Conservation (phyloP, 30 jellyfish, hydroid and myxozoan genomes). For the Morbakka virulenta region DNA sequence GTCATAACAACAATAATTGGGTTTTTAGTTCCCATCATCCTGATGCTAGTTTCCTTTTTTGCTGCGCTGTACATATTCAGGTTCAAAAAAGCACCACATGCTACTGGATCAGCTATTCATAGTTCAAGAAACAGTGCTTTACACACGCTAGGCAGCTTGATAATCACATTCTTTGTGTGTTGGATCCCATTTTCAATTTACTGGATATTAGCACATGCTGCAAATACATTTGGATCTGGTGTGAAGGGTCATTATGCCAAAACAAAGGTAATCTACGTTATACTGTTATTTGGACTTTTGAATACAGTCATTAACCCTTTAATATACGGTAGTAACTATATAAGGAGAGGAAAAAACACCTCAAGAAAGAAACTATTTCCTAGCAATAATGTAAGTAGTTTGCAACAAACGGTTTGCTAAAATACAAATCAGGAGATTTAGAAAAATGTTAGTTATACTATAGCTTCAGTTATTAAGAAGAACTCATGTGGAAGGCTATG, state of each 20-base stretch:
- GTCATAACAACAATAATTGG: conserved; percentile 39
- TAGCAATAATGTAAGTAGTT: too few species aligned
- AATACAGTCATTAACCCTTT: conserved; percentile 68
- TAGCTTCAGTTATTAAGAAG: too few species aligned
- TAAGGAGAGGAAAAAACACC: too few species aligned
- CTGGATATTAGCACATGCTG: conserved; percentile 68
- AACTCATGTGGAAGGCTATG: too few species aligned
- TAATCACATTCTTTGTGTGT: conserved; percentile 50
- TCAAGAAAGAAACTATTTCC: too few species aligned
- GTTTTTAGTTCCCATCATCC: conserved; percentile 27
- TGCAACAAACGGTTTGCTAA: too few species aligned
- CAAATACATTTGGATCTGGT: conserved; percentile 48
- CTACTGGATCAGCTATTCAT: conserved; percentile 18
- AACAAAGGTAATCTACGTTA: conserved; percentile 26
- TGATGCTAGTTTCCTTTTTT: conserved; percentile 23
- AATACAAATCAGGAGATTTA: too few species aligned
- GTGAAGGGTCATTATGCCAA: conserved; percentile 52
- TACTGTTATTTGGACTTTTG: conserved; percentile 35
- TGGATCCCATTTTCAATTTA: conserved; percentile 67
- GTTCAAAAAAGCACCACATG: too few species aligned
- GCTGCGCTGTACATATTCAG: conserved; percentile 37
- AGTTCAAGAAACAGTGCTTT: conserved; percentile 39
- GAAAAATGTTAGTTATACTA: too few species aligned
- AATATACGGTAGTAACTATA: too few species aligned
- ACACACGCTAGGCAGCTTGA: conserved; percentile 29